phyloP scores from a whole-genome alignment of 2,113 vertebrate genomes.

The Gavialis gangeticus region DNA sequence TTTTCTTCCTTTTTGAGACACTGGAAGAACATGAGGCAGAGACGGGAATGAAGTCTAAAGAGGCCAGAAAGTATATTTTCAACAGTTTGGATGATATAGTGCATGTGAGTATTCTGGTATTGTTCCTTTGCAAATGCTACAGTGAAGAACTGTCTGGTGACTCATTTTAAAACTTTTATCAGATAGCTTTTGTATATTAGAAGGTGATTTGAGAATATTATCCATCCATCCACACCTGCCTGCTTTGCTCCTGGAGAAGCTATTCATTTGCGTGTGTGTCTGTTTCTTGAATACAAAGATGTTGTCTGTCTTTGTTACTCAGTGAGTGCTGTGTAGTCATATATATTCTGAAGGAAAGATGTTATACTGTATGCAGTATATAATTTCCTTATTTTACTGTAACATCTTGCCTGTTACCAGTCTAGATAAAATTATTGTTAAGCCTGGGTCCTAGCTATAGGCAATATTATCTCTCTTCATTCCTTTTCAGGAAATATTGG shows the following conservation, averaged over 20 bases:
- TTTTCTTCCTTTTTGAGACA: constrained; percentile 81
- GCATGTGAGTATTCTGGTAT: constrained; percentile 87
- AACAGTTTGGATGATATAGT: constrained; percentile 98
- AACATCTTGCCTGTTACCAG: background rate
- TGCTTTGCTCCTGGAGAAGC: background rate
- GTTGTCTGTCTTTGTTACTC: background rate
- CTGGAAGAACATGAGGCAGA: constrained; percentile 97
- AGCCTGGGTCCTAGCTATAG: background rate
- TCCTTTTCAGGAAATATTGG: background rate
- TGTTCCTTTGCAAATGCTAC: background rate
- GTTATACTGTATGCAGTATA: background rate
- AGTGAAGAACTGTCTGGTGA: background rate
- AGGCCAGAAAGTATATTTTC: constrained; percentile 99
- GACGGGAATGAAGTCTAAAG: constrained; percentile 99
- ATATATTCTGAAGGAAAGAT: background rate
- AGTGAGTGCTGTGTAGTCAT: too few species aligned
- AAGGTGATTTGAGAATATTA: background rate
- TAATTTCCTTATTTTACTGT: background rate
- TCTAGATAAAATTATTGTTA: background rate
- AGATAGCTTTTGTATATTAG: background rate
- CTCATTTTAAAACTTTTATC: background rate
- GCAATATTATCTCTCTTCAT: background rate
- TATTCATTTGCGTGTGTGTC: background rate
- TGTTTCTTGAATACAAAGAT: background rate
- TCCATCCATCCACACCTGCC: background rate